Evolutionary conservation across 2,888 invertebrate genomes (phyloP).

Genomic region (Xanthia togata): DNA sequence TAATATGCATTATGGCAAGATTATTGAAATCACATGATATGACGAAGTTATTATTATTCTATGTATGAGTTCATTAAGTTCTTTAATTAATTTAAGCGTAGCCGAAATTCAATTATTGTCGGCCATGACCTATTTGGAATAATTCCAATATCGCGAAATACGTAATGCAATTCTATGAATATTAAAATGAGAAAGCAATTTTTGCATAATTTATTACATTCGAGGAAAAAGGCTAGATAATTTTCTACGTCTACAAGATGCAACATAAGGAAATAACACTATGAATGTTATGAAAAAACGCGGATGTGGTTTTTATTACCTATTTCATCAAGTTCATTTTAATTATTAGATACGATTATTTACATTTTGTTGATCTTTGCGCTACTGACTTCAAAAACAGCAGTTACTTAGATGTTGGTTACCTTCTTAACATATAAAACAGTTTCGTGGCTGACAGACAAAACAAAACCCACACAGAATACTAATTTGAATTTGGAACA

Average conservation of each 20-base stretch:
- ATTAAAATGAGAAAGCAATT: slow-evolving; percentile 8
- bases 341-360: neutral
- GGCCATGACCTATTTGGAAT: neutral
- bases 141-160: slow-evolving; percentile 6
- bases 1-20: neutral
- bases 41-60: neutral
- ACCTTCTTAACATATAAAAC: slow-evolving; percentile 45
- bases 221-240: neutral
- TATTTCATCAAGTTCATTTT: neutral
- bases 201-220: slow-evolving; percentile 10
- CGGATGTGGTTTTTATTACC: slow-evolving; percentile 3
- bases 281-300: slow-evolving; percentile 3
- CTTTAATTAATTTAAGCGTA: neutral
- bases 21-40: slow-evolving; percentile 1
- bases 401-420: slow-evolving; percentile 10
- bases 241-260: neutral
- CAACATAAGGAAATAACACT: slow-evolving; percentile 12
- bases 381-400: slow-evolving; percentile 14
- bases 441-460: slow-evolving; percentile 42
- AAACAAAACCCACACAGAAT: slow-evolving; percentile 38
- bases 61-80: neutral
- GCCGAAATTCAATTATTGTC: neutral
- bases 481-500: slow-evolving; percentile 45
- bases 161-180: neutral
- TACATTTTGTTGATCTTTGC: neutral